phyloP scores from a whole-genome alignment of 2,888 invertebrate genomes.

The Cephus nigrinus region DNA sequence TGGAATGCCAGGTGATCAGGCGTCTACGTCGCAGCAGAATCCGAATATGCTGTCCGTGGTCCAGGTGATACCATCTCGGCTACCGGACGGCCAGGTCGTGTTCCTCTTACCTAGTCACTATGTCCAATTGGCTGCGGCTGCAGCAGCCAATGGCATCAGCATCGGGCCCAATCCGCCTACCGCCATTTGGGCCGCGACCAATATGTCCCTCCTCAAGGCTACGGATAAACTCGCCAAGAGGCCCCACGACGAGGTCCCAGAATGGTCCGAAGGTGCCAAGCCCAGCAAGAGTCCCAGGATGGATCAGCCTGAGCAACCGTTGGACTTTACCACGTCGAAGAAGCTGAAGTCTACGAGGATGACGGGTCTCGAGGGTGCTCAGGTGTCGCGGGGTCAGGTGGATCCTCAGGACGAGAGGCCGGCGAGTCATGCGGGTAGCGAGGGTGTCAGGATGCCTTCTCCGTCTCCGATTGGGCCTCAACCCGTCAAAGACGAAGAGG shows the following conservation, averaged over 20 bases:
- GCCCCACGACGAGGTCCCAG: constrained; percentile 50
- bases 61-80: constrained; percentile 69
- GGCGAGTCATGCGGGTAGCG: constrained; percentile 48
- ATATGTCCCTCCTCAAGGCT: constrained; percentile 62
- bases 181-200: constrained; percentile 63
- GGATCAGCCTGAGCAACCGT: constrained; percentile 57
- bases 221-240: constrained; percentile 62
- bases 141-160: constrained; percentile 63
- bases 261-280: constrained; percentile 33
- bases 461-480: constrained; percentile 44
- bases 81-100: constrained; percentile 73
- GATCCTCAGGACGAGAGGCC: constrained; percentile 34
- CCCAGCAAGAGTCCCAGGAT: constrained; percentile 47
- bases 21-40: constrained; percentile 53
- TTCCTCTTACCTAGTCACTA: constrained; percentile 74
- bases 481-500: constrained; percentile 60
- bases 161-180: constrained; percentile 64
- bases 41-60: constrained; percentile 65
- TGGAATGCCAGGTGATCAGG: constrained; percentile 42
- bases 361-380: constrained; percentile 1
- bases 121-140: constrained; percentile 71
- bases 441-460: constrained; percentile 44
- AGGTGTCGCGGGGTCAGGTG: neutral
- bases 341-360: constrained; percentile 48
- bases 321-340: constrained; percentile 61